A percentile compares a stretch with the other conserved stretches of the same genome.
These are phyloP conservation scores for Sarcophaga carnaria DNA, from an alignment of 2,888 invertebrate species.

Conservation along the genomic window DNA sequence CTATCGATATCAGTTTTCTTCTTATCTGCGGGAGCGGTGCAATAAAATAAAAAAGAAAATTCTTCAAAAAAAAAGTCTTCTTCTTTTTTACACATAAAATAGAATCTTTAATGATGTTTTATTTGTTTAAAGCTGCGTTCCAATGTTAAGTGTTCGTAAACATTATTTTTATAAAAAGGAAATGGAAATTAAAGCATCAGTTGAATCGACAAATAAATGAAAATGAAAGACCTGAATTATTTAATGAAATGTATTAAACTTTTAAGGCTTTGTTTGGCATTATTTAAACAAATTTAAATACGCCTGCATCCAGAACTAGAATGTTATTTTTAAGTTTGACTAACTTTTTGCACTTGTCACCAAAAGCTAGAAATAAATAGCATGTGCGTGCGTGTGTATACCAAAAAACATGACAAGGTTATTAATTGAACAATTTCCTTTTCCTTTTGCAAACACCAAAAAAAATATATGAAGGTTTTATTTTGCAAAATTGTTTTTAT, in stretches of 20 bases:
- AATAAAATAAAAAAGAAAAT: not conserved
- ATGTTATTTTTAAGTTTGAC: not conserved
- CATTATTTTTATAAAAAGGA: not conserved
- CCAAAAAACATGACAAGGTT: not conserved
- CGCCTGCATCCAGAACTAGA: not conserved
- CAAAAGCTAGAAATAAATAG: not conserved
- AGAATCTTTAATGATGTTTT: not conserved
- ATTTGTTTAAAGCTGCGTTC: not conserved
- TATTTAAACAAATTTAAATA: too few relatives aligned
- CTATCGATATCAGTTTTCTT: too few relatives aligned
- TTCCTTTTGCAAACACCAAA: not conserved
- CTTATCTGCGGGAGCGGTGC: too few relatives aligned
- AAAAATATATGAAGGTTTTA: not conserved
- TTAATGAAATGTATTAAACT: too few relatives aligned
- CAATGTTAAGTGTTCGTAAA: not conserved
- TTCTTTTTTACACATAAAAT: not conserved
- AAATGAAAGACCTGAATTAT: too few relatives aligned
- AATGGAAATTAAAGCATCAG: too few relatives aligned
- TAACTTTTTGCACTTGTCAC: not conserved
- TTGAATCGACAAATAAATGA: too few relatives aligned
- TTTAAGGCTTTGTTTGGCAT: too few relatives aligned
- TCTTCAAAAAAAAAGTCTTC: not conserved
- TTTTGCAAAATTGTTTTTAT: not conserved
- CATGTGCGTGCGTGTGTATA: too few relatives aligned
- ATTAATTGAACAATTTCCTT: constrained; percentile 37